Evolutionary conservation across 2,888 invertebrate genomes (phyloP), one percentile per base, ranked within the genome.

Genomic region (Kryphioiulus occultus): DNA sequence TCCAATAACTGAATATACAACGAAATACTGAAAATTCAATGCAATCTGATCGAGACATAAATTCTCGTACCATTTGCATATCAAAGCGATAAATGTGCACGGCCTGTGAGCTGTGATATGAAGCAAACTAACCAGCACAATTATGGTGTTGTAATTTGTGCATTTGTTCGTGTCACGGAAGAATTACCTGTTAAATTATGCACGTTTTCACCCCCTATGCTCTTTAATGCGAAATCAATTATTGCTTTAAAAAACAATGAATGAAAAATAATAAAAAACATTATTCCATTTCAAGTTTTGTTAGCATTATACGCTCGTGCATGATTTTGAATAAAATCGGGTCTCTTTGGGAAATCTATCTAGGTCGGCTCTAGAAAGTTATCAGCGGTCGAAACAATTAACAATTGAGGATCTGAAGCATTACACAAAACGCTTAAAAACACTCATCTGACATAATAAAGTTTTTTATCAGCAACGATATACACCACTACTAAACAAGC

Each of bases 241-340:
- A 26, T 53, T 39, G 53, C 53, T 3, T 9, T 39, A 39, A 5
- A 39, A 39, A 39, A 39, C 39, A 9, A 39, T 53, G n/a, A 17
- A 53, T 53, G 19, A 26, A 26, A 68, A 68, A 68, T 68, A 68
- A 68, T 26, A 3, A 68, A 26, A 22, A 26, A 26, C n/a, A 68
- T 68, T 26, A 26, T 68, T 68, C 12, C 26, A 9, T 59, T 59
- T n/a, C 7, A 5, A 7, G 22, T 68, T 68, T 68, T 68, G 26
- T 12, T n/a, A 68, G 26, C 4, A 68, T 68, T 68, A 68, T 26
- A 68, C 68, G 26, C 68, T 68, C 68, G 68, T 68, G 68, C 68
- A 68, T 68, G 22, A 10, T 68, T 68, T 26, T 68, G 26, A 68
- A 68, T 68, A 68, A 68, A 68, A 68, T 68, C 68, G n/a, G 68